A percentile compares a stretch with the other conserved stretches of the same genome.
Conservation (phyloP, 1,140 invertebrate genomes). For the Oncopeltus fasciatus region DNA sequence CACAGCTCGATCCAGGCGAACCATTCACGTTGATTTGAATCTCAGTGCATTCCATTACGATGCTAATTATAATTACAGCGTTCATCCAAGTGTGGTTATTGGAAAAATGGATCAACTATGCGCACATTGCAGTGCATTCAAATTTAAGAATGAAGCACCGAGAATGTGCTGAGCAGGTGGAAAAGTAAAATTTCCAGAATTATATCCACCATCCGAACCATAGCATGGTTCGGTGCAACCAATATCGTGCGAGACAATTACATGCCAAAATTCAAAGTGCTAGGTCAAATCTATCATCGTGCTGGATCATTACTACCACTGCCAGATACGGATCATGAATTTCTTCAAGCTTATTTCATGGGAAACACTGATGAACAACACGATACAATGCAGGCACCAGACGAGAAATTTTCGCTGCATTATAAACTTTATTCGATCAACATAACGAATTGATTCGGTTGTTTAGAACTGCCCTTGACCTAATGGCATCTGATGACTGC, state of each 20-base stretch:
- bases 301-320: conserved; percentile 26
- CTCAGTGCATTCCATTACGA: conserved; percentile 19
- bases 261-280: background rate
- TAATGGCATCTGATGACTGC: conserved; percentile 29
- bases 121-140: conserved; percentile 11
- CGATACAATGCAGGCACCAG: conserved; percentile 25
- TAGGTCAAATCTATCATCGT: conserved; percentile 22
- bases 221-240: conserved; percentile 27
- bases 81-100: conserved; percentile 16
- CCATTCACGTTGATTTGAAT: conserved; percentile 15
- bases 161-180: conserved; percentile 22
- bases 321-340: conserved; percentile 21
- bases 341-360: conserved; percentile 29
- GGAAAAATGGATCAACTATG: conserved; percentile 15
- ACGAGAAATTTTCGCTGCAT: conserved; percentile 27
- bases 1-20: conserved; percentile 19
- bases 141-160: conserved; percentile 13
- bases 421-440: conserved; percentile 30
- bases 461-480: conserved; percentile 30
- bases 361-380: background rate
- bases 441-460: conserved; percentile 29
- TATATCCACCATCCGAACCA: conserved; percentile 20
- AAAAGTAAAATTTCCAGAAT: conserved; percentile 22
- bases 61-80: conserved; percentile 18
- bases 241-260: conserved; percentile 24